Evolutionary conservation across 1,140 invertebrate species (phyloP), one percentile per base, ranked within the genome.

Genomic region (Trypoxylus dichotomus): DNA sequence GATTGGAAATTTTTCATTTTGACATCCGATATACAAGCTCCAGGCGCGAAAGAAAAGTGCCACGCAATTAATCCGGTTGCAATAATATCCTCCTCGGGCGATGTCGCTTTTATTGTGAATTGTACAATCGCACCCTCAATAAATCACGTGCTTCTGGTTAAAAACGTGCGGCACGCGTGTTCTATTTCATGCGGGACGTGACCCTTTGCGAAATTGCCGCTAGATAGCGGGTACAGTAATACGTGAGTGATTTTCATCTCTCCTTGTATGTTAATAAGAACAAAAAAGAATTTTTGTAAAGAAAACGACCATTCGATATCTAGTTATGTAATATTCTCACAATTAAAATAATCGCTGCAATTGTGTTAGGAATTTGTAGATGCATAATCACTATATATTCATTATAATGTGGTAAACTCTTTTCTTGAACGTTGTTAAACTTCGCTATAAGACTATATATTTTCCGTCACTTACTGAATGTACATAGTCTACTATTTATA

Each of bases 181-280:
- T 68, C 19, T 24, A 29, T 68, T 68, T 29, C 24, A 24, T 24
- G 60, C 11, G 24, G 7, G 19, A 68, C 60, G 60, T 68, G 60
- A 68, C 27, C 21, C 19, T 15, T 15, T 24, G 19, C 11, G 27
- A 68, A 68, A 68, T 68, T 68, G 15, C 60, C 60, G 24, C 25
- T 68, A 68, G 24, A 24, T 68, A 24, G 60, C 19, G 11, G 21
- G 11, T 27, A n/a, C 11, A 68, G 19, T n/a, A 24, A 24, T 68
- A 68, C 60, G 60, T 68, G 60, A 68, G 60, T 10, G 11, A 29
- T 68, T 68, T 68, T 68, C 60, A 29, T 68, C 60, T 68, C 13
- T 11, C 21, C 21, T 19, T 27, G 13, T 54, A 54, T 54, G 19
- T 54, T 54, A 54, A 15, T 54, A n/a, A 5, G 47, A 54, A 54